Conservation (phyloP, 2,888 invertebrate genomes). For the Argyra leucocephala region DNA sequence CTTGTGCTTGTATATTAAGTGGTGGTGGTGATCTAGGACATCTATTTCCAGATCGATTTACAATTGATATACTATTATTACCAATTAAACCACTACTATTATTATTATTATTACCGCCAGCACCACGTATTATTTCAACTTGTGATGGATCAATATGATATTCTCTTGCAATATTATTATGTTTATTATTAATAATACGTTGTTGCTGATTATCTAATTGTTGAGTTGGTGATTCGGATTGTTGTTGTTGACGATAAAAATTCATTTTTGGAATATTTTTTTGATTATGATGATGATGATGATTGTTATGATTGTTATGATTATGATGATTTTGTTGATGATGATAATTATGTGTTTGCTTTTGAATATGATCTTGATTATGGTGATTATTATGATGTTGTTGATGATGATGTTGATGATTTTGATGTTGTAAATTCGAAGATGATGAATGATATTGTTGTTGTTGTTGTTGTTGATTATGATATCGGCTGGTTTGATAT, state of each 20-base stretch:
- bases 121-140: background rate
- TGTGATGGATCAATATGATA: constrained; percentile 9
- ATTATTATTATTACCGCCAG: background rate
- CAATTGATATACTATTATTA: background rate
- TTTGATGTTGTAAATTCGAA: background rate
- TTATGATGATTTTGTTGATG: constrained; percentile 28
- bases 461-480: constrained; percentile 26
- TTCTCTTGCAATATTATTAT: background rate
- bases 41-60: background rate
- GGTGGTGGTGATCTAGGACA: constrained; percentile 8
- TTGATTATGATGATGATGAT: background rate
- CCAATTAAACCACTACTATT: too few species aligned
- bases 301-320: constrained; percentile 27
- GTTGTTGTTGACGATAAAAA: constrained; percentile 10
- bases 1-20: background rate
- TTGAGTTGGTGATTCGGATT: background rate
- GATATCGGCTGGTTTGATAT: constrained; percentile 19
- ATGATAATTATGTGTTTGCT: constrained; percentile 13
- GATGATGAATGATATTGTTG: constrained; percentile 24
- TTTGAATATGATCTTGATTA: background rate
- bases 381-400: background rate
- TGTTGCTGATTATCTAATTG: background rate
- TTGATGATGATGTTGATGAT: constrained; percentile 8
- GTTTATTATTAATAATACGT: background rate
- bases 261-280: constrained; percentile 1